phyloP scores from a whole-genome alignment of 2,888 invertebrate genomes.

The Liposcelis brunnea region DNA sequence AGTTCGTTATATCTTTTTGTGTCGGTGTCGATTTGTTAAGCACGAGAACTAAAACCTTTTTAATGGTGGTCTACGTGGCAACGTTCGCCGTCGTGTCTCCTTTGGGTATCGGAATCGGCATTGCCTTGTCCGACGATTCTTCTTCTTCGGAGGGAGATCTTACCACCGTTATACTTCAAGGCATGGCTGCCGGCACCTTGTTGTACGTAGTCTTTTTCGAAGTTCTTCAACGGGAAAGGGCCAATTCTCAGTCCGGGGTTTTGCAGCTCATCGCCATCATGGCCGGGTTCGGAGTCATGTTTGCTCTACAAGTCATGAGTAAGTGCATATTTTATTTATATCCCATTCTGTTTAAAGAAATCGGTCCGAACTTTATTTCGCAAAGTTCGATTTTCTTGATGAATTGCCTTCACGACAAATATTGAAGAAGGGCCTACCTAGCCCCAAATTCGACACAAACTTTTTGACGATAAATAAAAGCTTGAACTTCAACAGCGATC shows the following conservation, averaged over 20 bases:
- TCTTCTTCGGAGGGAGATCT: not conserved
- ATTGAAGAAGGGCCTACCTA: too few species aligned
- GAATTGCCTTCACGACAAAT: too few species aligned
- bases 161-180: slow-evolving; percentile 35
- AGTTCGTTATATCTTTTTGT: slow-evolving; percentile 46
- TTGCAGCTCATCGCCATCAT: slow-evolving; percentile 37
- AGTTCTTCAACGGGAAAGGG: slow-evolving; percentile 52
- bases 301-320: slow-evolving; percentile 27
- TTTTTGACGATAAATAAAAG: too few species aligned
- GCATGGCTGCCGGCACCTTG: slow-evolving; percentile 60
- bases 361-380: too few species aligned
- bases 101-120: slow-evolving; percentile 45
- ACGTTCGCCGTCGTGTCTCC: slow-evolving; percentile 50
- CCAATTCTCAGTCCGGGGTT: slow-evolving; percentile 37
- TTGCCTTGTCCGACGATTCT: slow-evolving; percentile 19
- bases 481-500: too few species aligned
- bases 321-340: slow-evolving; percentile 12
- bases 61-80: slow-evolving; percentile 37
- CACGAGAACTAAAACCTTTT: slow-evolving; percentile 29
- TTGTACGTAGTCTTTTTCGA: slow-evolving; percentile 69
- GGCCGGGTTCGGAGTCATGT: slow-evolving; percentile 38
- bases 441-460: too few species aligned
- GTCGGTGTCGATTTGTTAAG: slow-evolving; percentile 44
- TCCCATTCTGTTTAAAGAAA: too few species aligned
- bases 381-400: too few species aligned